Conservation (phyloP, 2,797 vertebrate species). For the Varecia variegata region DNA sequence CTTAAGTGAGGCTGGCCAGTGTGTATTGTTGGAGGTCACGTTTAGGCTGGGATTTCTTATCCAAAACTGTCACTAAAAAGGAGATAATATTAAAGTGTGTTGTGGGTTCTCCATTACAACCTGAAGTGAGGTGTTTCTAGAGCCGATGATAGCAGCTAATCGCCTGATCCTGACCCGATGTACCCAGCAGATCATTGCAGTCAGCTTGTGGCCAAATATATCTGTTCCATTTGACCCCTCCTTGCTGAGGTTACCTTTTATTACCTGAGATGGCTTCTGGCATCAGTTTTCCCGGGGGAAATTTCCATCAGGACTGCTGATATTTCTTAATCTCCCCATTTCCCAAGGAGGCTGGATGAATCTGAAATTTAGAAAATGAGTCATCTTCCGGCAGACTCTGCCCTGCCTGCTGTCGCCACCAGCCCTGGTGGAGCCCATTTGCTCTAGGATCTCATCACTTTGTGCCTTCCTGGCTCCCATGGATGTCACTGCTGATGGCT, state of each 20-base stretch:
- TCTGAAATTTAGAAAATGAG: slow-evolving; percentile 29
- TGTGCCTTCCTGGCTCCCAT: background rate
- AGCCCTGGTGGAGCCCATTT: background rate
- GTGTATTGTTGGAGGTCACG: background rate
- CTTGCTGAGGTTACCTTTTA: background rate
- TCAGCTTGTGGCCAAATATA: background rate
- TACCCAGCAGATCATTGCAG: background rate
- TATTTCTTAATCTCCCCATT: slow-evolving; percentile 39
- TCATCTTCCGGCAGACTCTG: background rate
- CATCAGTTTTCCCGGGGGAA: background rate
- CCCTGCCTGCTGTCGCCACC: background rate
- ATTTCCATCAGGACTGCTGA: background rate
- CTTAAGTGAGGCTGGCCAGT: background rate
- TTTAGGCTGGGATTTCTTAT: background rate
- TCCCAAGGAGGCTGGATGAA: background rate
- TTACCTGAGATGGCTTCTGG: background rate
- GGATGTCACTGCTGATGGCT: background rate
- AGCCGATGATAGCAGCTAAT: background rate
- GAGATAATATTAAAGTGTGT: background rate
- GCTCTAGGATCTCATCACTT: background rate
- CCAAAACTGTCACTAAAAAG: background rate
- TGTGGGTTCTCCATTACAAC: background rate
- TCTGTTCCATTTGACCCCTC: slow-evolving; percentile 27
- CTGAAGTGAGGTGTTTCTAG: background rate
- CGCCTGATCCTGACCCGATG: background rate